A percentile compares a stretch with the other conserved stretches of the same genome.
phyloP scores from a whole-genome alignment of 2,888 invertebrate species.

The Drosophila macrospina region DNA sequence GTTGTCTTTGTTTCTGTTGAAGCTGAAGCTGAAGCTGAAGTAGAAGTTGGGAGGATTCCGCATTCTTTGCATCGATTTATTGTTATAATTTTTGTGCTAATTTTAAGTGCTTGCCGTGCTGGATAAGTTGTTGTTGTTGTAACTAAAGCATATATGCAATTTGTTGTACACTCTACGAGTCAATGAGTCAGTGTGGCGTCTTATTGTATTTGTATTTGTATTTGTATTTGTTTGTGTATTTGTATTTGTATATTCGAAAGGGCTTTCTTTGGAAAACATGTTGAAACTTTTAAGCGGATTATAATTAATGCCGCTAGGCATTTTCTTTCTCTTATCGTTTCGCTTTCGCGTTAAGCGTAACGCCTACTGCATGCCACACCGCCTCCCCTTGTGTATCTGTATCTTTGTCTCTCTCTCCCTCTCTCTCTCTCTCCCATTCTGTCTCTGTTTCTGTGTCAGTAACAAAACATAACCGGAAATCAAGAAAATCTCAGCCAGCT shows the following conservation, averaged over 20 bases:
- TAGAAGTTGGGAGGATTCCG: too few relatives aligned
- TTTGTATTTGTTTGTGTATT: slow-evolving; percentile 12
- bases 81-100: not conserved
- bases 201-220: slow-evolving; percentile 2
- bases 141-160: slow-evolving; percentile 3
- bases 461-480: slow-evolving; percentile 69
- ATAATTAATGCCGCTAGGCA: slow-evolving; percentile 80
- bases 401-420: not conserved
- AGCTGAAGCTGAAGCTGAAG: too few relatives aligned
- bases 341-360: slow-evolving; percentile 62
- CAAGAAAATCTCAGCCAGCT: slow-evolving; percentile 48
- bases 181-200: slow-evolving; percentile 14
- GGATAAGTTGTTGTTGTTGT: slow-evolving; percentile 1
- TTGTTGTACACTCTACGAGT: slow-evolving; percentile 2
- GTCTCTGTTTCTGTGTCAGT: slow-evolving; percentile 59
- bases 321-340: slow-evolving; percentile 77
- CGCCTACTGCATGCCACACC: slow-evolving; percentile 9
- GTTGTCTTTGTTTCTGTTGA: too few relatives aligned
- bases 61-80: slow-evolving; percentile 1
- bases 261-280: slow-evolving; percentile 72
- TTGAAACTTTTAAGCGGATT: slow-evolving; percentile 82
- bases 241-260: slow-evolving; percentile 42
- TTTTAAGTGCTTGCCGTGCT: not conserved
- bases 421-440: not conserved
- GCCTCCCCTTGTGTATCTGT: too few relatives aligned